Conservation (phyloP, 1,140 invertebrate genomes). For the Heliconius himera region DNA sequence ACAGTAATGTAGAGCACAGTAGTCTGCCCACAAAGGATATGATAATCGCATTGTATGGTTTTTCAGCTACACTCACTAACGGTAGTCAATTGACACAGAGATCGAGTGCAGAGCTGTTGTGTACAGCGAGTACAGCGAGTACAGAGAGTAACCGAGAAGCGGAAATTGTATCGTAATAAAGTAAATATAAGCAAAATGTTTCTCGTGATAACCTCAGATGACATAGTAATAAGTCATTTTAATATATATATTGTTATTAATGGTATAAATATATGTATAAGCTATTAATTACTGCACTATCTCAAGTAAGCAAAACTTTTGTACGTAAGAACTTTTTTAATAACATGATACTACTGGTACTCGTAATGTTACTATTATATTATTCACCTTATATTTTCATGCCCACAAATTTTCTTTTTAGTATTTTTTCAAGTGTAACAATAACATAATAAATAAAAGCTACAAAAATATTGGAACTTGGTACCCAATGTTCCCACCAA, state of each 20-base stretch:
- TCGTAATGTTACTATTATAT: too few relatives aligned
- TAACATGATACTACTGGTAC: too few relatives aligned
- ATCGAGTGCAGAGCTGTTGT: slow-evolving; percentile 28
- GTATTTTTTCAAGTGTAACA: too few relatives aligned
- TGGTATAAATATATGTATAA: too few relatives aligned
- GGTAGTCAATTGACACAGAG: slow-evolving; percentile 46
- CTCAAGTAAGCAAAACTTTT: too few relatives aligned
- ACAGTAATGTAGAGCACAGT: slow-evolving; percentile 29
- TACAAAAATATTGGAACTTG: neutral
- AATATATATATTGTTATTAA: neutral
- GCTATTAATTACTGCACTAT: too few relatives aligned
- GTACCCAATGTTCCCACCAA: too few relatives aligned
- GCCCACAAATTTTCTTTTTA: too few relatives aligned
- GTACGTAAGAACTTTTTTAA: too few relatives aligned
- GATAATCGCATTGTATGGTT: slow-evolving; percentile 47
- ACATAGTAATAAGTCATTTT: neutral
- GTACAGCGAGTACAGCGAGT: neutral
- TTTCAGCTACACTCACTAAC: slow-evolving; percentile 44
- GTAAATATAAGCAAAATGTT: neutral
- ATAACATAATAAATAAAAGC: too few relatives aligned
- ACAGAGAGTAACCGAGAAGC: neutral
- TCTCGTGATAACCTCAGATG: neutral
- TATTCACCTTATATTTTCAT: too few relatives aligned
- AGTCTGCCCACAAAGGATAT: slow-evolving; percentile 41
- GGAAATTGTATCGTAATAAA: neutral